Conservation (phyloP, 2,113 vertebrate genomes). For the Cryptotis parvus region DNA sequence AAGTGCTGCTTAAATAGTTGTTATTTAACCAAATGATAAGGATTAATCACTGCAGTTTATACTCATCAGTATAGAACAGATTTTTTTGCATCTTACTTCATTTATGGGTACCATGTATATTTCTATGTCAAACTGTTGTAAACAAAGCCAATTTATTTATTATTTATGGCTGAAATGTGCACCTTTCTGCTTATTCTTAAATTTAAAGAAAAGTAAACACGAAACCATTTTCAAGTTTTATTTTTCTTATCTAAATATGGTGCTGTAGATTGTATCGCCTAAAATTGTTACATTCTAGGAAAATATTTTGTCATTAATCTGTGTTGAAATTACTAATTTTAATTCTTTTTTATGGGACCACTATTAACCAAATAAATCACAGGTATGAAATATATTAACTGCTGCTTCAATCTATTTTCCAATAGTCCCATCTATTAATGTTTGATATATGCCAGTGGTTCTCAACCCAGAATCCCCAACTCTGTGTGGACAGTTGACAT, state of each 20-base stretch:
- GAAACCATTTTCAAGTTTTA: background rate
- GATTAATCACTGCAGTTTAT: background rate
- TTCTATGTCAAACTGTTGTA: slow-evolving; percentile 1
- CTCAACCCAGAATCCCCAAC: background rate
- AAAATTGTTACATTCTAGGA: background rate
- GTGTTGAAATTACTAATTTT: slow-evolving; percentile 12
- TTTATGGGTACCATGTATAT: background rate
- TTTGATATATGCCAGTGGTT: background rate
- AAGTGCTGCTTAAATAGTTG: background rate
- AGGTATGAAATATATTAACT: background rate
- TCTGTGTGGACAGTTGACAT: background rate
- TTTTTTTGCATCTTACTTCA: slow-evolving; percentile 40
- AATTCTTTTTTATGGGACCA: background rate
- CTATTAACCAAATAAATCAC: slow-evolving; percentile 13
- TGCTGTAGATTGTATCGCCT: background rate
- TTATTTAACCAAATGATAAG: background rate
- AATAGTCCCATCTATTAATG: background rate
- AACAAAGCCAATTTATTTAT: slow-evolving; percentile 14
- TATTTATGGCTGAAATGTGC: background rate
- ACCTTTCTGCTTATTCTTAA: slow-evolving; percentile 15
- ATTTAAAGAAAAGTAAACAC: background rate
- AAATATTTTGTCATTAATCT: slow-evolving; percentile 7
- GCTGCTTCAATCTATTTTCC: slow-evolving; percentile 18
- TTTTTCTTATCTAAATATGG: background rate
- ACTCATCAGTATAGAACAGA: background rate